Percentiles rank a stretch among this genome's conserved stretches.
Conservation (phyloP, 1,140 invertebrate species). For the Aphelenchoides avenae region DNA sequence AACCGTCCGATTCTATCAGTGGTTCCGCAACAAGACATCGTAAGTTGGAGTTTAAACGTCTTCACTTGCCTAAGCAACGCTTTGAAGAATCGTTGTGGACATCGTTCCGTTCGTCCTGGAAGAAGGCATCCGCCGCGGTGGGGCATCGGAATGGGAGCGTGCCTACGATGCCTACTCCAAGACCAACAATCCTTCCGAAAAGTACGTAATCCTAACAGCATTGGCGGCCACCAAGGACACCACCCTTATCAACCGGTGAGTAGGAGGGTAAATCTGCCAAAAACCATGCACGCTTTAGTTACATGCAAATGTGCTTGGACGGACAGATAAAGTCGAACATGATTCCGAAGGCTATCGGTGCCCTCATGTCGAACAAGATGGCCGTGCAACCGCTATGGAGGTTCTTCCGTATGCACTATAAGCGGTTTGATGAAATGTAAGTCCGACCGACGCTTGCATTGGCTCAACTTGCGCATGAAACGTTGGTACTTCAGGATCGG, state of each 20-base stretch:
- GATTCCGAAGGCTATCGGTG: slow-evolving; percentile 25
- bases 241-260: slow-evolving; percentile 28
- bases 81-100: slow-evolving; percentile 41
- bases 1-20: no score
- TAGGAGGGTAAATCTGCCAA: neutral
- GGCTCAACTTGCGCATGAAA: no score
- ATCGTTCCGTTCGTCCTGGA: slow-evolving; percentile 41
- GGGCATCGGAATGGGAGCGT: slow-evolving; percentile 35
- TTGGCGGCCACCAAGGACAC: slow-evolving; percentile 34
- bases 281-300: slow-evolving; percentile 3
- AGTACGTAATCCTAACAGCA: slow-evolving; percentile 31
- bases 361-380: slow-evolving; percentile 28
- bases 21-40: no score
- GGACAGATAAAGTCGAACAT: slow-evolving; percentile 32
- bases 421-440: slow-evolving; percentile 31
- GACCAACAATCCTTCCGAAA: slow-evolving; percentile 33
- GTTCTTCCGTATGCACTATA: slow-evolving; percentile 33
- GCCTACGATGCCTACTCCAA: slow-evolving; percentile 34
- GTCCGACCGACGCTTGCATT: no score
- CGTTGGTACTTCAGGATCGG: no score
- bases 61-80: no score
- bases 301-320: slow-evolving; percentile 32
- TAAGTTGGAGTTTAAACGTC: no score
- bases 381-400: slow-evolving; percentile 29
- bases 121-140: slow-evolving; percentile 42